Base-by-base conservation (phyloP, 2,888 invertebrate species). In the Acleris cristana region DNA sequence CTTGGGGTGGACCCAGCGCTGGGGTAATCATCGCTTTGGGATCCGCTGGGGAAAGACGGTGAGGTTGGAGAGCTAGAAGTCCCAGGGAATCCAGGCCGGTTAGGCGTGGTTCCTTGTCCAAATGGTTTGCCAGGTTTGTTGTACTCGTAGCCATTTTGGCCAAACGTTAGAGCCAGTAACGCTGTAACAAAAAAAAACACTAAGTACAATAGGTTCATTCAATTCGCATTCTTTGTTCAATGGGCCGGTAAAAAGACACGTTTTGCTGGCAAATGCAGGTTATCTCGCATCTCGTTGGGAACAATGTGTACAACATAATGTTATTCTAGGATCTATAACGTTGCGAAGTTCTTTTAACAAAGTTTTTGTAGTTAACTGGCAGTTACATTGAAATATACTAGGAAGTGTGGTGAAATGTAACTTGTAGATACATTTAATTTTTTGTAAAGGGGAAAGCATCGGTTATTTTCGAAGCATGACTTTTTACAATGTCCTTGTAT, bases 81-180 rank as follows among this genome's bases (percentile, higher is more conserved):
- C 53, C 82, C 81, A 51, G 82, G 72, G 70, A 73, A 73, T 64
- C 83, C 83, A 2, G 89, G 85, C 23, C 83, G 78, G 61, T 73
- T 82, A 0, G 88, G 79, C 6, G 88, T 79, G 2, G 85, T 80
- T 16, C 83, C 82, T 44, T 84, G 78, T 16, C 89, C 88, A 73
- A 96, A 93, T 1, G 95, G 95, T 74, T 94, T 93, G 59, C 93
- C 93, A 8, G 96, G 97, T 70, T 95, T 94, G 71, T 95, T 95
- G 86, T 97, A 97, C 72, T 94, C 95, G 81, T 97, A 97, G 21
- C 96, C 96, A 79, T 93, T 94, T 91, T 96, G 96, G 49, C 89
- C 89, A 56, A 80, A 76, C 53, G 81, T 80, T 70, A 83, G 69
- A 69, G 88, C 86, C 82, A 92, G 84, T 78, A 92, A 75, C 74